Conservation (phyloP, 2,888 invertebrate species). For the Amblyteles armatorius region DNA sequence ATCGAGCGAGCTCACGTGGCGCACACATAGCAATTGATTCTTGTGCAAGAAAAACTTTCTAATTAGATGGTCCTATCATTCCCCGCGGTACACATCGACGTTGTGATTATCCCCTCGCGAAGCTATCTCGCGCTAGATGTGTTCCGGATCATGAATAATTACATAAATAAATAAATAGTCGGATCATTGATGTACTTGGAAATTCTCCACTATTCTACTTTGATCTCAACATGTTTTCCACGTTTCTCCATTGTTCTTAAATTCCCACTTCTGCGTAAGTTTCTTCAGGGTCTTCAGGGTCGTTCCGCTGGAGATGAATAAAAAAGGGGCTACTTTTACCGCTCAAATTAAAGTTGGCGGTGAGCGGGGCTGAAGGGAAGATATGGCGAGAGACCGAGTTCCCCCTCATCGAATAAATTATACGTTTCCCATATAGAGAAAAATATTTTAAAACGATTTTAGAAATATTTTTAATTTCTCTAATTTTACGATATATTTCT, state of each 20-base stretch:
- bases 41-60: conserved; percentile 51
- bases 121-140: neutral
- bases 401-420: neutral
- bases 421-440: no score
- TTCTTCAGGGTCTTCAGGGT: neutral
- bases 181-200: neutral
- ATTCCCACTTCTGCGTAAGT: neutral
- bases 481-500: no score
- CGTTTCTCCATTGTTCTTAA: neutral
- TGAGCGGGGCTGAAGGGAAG: neutral
- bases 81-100: conserved; percentile 8
- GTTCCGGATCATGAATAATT: conserved; percentile 4
- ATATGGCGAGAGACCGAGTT: neutral
- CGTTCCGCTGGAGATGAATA: neutral
- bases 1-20: neutral
- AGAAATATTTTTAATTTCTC: no score
- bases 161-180: neutral
- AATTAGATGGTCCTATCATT: conserved; percentile 52
- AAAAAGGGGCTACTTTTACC: neutral
- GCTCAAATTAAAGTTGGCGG: neutral
- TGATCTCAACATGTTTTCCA: neutral
- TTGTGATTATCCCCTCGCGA: neutral
- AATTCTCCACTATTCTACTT: neutral
- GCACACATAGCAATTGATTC: conserved; percentile 25
- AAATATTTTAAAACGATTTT: no score